A percentile compares a stretch with the other conserved stretches of the same genome.
These are phyloP conservation scores for Meteorus sp. DNA, from an alignment of 1,140 invertebrate genomes.

Conservation along the genomic window DNA sequence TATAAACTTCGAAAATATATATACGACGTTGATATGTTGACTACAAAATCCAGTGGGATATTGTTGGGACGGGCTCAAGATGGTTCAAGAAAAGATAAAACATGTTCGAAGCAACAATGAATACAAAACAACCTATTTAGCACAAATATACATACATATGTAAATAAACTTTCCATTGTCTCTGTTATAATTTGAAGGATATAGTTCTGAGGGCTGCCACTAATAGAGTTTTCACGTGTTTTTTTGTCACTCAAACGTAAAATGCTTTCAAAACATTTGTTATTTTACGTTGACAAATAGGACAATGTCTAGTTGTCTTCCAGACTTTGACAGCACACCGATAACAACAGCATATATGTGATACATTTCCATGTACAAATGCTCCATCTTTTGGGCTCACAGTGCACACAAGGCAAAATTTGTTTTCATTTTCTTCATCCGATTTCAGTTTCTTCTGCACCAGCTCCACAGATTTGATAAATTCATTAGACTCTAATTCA, in stretches of 20 bases:
- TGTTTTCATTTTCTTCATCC: conserved; percentile 37
- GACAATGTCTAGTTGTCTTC: conserved; percentile 65
- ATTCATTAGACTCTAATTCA: neutral
- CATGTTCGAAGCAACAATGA: too few species aligned
- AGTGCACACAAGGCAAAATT: conserved; percentile 65
- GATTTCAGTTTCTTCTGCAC: conserved; percentile 6
- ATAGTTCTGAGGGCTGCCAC: neutral
- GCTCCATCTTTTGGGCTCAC: conserved; percentile 65
- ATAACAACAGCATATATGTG: conserved; percentile 71
- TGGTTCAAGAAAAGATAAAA: too few species aligned
- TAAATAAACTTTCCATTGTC: too few species aligned
- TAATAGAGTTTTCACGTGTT: neutral
- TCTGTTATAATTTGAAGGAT: too few species aligned
- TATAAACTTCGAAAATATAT: too few species aligned
- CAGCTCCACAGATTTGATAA: neutral
- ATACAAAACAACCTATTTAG: too few species aligned
- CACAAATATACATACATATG: too few species aligned
- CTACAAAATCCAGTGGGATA: too few species aligned
- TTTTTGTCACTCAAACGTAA: conserved; percentile 36
- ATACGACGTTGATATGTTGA: too few species aligned
- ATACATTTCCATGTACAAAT: conserved; percentile 66
- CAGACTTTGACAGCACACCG: conserved; percentile 67
- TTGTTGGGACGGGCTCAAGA: too few species aligned
- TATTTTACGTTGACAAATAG: conserved; percentile 68
- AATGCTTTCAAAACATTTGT: conserved; percentile 66